Conservation (phyloP, 2,888 invertebrate genomes). For the Tetrapedia diversipes region DNA sequence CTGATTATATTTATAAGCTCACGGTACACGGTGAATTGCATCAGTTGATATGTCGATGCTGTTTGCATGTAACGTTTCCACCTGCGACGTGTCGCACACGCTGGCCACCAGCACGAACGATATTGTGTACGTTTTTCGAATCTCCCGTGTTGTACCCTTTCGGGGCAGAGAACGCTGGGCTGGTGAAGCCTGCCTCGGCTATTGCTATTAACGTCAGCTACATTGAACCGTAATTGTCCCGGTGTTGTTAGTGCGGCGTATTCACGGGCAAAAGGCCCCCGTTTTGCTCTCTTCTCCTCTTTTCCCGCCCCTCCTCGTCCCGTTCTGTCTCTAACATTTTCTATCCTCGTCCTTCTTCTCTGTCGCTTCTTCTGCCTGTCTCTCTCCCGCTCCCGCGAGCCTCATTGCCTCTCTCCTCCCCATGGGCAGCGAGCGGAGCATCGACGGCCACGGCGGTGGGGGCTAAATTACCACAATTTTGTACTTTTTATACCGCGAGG, state of each 20-base stretch:
- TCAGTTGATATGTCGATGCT: not conserved
- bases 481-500: constrained; percentile 80
- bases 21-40: constrained; percentile 16
- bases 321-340: constrained; percentile 54
- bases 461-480: constrained; percentile 82
- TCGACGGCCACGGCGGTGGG: constrained; percentile 71
- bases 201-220: constrained; percentile 73
- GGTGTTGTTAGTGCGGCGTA: constrained; percentile 71
- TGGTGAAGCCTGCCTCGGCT: constrained; percentile 67
- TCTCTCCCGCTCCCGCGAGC: constrained; percentile 32
- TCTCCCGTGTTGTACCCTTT: not conserved
- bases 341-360: constrained; percentile 43
- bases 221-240: constrained; percentile 78
- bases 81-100: not conserved
- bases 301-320: constrained; percentile 40
- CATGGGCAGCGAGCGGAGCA: constrained; percentile 63
- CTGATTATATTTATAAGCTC: constrained; percentile 12
- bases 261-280: constrained; percentile 69
- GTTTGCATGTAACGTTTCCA: constrained; percentile 13
- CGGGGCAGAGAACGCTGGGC: constrained; percentile 38
- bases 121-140: not conserved
- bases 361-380: constrained; percentile 31
- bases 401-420: constrained; percentile 61
- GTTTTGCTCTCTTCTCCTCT: constrained; percentile 57
- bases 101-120: not conserved